Evolutionary conservation across 2,113 vertebrate genomes (phyloP), one percentile per base, ranked within the genome.

Genomic region (Scortum barcoo): DNA sequence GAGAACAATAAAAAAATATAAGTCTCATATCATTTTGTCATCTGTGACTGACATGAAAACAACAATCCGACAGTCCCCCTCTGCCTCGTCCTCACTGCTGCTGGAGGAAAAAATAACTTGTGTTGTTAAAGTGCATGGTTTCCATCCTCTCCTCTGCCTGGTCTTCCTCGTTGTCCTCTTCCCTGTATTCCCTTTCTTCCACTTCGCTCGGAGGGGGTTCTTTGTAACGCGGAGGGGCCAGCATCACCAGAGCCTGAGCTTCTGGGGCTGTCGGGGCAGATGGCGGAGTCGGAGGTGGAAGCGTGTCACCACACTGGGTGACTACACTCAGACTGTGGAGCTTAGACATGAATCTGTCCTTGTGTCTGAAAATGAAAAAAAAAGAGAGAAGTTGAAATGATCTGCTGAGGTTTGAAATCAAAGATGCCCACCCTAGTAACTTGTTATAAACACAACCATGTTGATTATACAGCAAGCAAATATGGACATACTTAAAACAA

Each of bases 91-190:
- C 48, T 70, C 14, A 82, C 16, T 89, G 30, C 13, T 19, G 76
- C 44, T 66, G 70, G 13, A 87, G 53, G 19, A 94, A 80, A 73
- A 96, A 96, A 78, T 95, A 96, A 75, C 89, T 94, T 36, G 81
- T 88, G 79, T 95, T 95, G 86, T 91, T 91, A 38, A 95, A 93
- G 62, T 94, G 88, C 63, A 91, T 76, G 12, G 75, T 53, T 11
- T 93, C 90, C 9, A 3, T 65, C 7, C 13, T 57, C 16, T 78
- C 75, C 6, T 20, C 70, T 19, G 19, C n/a, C 28, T 8, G 42
- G 71, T 85, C 84, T 42, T 72, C 78, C 60, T 82, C 79, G 51
- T 80, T 82, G 78, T 77, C 85, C 13, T 66, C 77, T 13, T 24
- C 67, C 7, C 7, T 56, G 13, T 66, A 75, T 13, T 24, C 67